These are phyloP conservation scores for Acronicta psi DNA, from an alignment of 2,888 invertebrate species.

Conservation along the genomic window DNA sequence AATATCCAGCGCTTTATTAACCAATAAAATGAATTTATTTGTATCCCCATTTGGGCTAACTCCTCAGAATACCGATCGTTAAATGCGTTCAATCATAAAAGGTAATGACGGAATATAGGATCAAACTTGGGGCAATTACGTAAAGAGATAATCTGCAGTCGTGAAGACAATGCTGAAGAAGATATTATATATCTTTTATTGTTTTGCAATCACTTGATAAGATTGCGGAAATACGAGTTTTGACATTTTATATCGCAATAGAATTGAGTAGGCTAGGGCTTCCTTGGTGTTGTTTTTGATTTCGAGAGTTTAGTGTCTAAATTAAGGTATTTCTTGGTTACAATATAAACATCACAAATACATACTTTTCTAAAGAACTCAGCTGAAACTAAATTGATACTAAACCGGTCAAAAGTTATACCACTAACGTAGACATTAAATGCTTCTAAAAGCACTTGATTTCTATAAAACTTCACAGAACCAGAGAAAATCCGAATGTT, in stretches of 20 bases:
- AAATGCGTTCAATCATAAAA: slow-evolving; percentile 34
- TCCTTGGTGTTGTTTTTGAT: slow-evolving; percentile 3
- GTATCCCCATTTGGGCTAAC: slow-evolving; percentile 8
- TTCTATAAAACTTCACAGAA: not conserved
- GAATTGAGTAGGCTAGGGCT: not conserved
- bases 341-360: too few species aligned
- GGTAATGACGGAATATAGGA: slow-evolving; percentile 33
- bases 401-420: too few species aligned
- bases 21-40: slow-evolving; percentile 38
- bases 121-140: slow-evolving; percentile 41
- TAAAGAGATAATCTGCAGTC: slow-evolving; percentile 32
- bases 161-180: slow-evolving; percentile 22
- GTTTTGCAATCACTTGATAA: slow-evolving; percentile 36
- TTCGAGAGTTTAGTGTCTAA: slow-evolving; percentile 22
- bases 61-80: slow-evolving; percentile 28
- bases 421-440: too few species aligned
- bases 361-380: too few species aligned
- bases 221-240: slow-evolving; percentile 12
- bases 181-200: slow-evolving; percentile 36
- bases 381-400: too few species aligned
- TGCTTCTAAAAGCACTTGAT: too few species aligned
- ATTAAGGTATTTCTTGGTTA: too few species aligned
- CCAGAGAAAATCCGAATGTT: slow-evolving; percentile 18
- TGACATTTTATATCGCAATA: slow-evolving; percentile 2
- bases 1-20: slow-evolving; percentile 34